Base-by-base conservation (phyloP, 2,888 invertebrate species). In the Coleophora deauratella region DNA sequence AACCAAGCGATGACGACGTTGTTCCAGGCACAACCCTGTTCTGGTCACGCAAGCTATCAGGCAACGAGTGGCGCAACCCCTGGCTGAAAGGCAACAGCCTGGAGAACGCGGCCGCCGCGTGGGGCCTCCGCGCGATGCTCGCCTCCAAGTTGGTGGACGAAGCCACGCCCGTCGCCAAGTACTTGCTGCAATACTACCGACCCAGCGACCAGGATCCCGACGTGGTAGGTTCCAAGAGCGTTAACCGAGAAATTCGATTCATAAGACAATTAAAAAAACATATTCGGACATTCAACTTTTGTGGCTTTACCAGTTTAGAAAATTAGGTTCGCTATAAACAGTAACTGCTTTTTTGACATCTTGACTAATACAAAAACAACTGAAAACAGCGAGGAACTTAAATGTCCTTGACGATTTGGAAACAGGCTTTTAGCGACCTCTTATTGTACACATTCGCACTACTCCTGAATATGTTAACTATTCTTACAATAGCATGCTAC, bases 91-190 rank as follows among this genome's bases (percentile, higher is more conserved):
- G 66, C 41, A 82, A 80, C 60, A 80, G 71, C 40, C 45, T 79
- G 30, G 79, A 76, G 53, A 82, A 98, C 3, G 95, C 95, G 71
- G 94, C 95, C 54, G 97, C 98, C 0, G 91, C 97, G 0, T 98
- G 98, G 72, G 93, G 92, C 0, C 78, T 98, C 42, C 82, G 96
- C 41, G 91, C 94, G 0, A 90, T 90, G 64, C 60, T 91, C 10
- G 85, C 66, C 1, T 64, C 71, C 15, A 62, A 72, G 13, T 64
- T 73, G 11, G 37, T 68, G 3, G 76, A 79, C 13, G 72, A 76
- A 31, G 72, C 80, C 10, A 58, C 73, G 35, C 78, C 81, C 1
- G 78, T 77, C 2, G 77, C 73, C n/a, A 59, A 71, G 10, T 76
- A 69, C 50, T 59, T 86, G 33, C 58, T 85, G 44, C 69, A 71